phyloP scores from a whole-genome alignment of 1,140 invertebrate species.

The Aporrectodea caliginosa region DNA sequence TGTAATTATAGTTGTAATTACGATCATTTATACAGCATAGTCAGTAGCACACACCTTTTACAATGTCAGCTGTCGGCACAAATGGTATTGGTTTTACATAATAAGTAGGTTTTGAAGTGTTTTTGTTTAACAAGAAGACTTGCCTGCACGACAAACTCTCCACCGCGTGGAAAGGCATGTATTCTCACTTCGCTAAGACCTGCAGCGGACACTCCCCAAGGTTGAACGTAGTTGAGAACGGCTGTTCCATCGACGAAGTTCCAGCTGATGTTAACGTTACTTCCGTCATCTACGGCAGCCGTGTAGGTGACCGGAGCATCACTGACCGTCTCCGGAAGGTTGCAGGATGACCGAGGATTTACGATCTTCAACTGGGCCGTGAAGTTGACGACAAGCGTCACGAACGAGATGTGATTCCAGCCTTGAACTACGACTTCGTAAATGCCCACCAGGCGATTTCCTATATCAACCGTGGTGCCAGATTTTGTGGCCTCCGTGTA shows the following conservation, averaged over 20 bases:
- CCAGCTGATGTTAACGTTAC: slow-evolving; percentile 41
- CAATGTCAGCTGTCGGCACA: too few relatives aligned
- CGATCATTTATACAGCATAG: too few relatives aligned
- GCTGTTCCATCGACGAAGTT: slow-evolving; percentile 36
- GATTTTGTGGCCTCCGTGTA: slow-evolving; percentile 16
- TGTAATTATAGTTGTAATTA: too few relatives aligned
- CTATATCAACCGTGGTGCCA: neutral
- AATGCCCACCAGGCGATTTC: neutral
- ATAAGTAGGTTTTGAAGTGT: too few relatives aligned
- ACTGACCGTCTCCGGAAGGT: slow-evolving; percentile 27
- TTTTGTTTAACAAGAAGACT: too few relatives aligned
- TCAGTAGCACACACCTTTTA: too few relatives aligned
- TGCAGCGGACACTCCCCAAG: neutral
- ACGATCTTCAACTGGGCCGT: slow-evolving; percentile 37
- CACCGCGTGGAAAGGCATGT: neutral
- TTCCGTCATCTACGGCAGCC: slow-evolving; percentile 35
- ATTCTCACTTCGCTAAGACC: neutral
- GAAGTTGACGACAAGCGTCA: slow-evolving; percentile 32
- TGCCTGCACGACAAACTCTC: neutral
- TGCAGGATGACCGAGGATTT: slow-evolving; percentile 10
- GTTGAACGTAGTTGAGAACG: neutral
- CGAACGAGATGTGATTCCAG: slow-evolving; percentile 36
- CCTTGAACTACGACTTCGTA: slow-evolving; percentile 32
- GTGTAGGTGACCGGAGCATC: slow-evolving; percentile 30
- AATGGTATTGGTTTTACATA: too few relatives aligned